phyloP scores from a whole-genome alignment of 2,888 invertebrate species.

The Lithophane semibrunnea region DNA sequence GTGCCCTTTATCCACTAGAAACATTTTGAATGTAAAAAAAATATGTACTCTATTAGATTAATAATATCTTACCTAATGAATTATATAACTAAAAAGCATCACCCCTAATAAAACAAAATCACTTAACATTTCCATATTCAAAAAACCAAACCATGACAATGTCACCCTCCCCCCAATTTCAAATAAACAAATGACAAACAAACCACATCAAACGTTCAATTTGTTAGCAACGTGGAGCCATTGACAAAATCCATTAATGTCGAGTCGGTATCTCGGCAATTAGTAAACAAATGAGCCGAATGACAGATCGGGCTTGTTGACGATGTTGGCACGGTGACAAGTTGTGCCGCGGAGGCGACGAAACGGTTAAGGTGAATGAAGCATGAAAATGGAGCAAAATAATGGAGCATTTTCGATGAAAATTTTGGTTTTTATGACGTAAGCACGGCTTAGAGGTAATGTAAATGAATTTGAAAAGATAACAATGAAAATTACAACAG shows the following conservation, averaged over 20 bases:
- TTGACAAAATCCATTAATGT: constrained; percentile 90
- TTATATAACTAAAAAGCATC: background rate
- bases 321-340: constrained; percentile 86
- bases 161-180: constrained; percentile 52
- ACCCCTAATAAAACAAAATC: constrained; percentile 20
- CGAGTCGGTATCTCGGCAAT: constrained; percentile 81
- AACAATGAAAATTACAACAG: constrained; percentile 30
- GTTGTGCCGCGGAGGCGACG: constrained; percentile 61
- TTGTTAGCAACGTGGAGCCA: constrained; percentile 73
- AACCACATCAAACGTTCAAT: constrained; percentile 85
- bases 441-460: background rate
- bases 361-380: constrained; percentile 56
- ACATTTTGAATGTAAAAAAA: background rate
- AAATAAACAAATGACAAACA: constrained; percentile 51
- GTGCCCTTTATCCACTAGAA: background rate
- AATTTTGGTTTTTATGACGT: constrained; percentile 22
- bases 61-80: background rate
- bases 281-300: constrained; percentile 89
- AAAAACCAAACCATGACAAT: constrained; percentile 24
- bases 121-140: constrained; percentile 24
- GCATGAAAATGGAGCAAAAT: constrained; percentile 21
- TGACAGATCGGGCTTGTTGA: constrained; percentile 84
- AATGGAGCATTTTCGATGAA: background rate
- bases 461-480: constrained; percentile 40
- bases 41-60: background rate